phyloP scores from a whole-genome alignment of 2,797 vertebrate species.

The Cyprinodon diabolis region DNA sequence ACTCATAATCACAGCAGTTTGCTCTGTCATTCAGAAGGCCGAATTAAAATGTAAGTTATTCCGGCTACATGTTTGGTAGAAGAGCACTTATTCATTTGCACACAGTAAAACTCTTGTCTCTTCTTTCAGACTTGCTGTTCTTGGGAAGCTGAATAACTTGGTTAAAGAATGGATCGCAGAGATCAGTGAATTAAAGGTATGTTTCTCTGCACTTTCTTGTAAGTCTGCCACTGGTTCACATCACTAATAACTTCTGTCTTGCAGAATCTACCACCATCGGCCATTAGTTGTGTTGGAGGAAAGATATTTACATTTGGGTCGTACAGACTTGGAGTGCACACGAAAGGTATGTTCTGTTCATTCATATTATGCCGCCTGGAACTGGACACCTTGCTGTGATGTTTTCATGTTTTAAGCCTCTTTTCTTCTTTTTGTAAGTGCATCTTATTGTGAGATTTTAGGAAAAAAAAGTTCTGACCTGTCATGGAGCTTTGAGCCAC shows the following conservation, averaged over 20 bases:
- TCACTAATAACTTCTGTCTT: constrained; percentile 7
- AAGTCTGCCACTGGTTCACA: neutral
- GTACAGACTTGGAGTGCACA: constrained; percentile 95
- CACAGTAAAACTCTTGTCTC: constrained; percentile 2
- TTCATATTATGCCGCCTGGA: neutral
- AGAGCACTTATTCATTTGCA: neutral
- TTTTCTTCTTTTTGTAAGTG: neutral
- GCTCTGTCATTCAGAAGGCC: neutral
- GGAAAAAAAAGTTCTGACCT: neutral
- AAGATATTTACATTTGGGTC: constrained; percentile 99
- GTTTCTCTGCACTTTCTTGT: constrained; percentile 15
- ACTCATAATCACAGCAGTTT: neutral
- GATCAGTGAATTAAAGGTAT: constrained; percentile 94
- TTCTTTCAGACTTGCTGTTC: constrained; percentile 88
- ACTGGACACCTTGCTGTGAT: neutral
- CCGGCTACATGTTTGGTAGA: neutral
- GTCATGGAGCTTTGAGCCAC: neutral
- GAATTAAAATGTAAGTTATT: neutral
- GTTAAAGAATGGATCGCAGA: constrained; percentile 97
- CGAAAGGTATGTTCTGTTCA: constrained; percentile 86
- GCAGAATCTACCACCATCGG: constrained; percentile 91
- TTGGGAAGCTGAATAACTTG: constrained; percentile 92
- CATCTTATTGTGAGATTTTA: too few relatives aligned
- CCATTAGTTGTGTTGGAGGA: constrained; percentile 86
- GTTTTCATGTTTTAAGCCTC: neutral